Percentiles rank a stretch among this genome's conserved stretches.
phyloP scores from a whole-genome alignment of 2,888 invertebrate species.

The Himalopsyche japonica region DNA sequence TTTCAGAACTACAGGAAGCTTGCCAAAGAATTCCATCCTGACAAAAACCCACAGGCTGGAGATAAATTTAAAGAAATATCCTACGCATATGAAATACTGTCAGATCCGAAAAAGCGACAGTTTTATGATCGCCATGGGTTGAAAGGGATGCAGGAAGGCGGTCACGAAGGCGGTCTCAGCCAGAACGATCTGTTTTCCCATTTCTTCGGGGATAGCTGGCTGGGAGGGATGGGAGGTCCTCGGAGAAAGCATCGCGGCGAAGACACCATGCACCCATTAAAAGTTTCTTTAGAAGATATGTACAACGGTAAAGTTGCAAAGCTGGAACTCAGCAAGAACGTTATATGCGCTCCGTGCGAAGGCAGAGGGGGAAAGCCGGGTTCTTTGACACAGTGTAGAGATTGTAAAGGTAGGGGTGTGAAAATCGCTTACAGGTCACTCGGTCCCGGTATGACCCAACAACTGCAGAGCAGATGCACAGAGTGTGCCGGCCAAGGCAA shows the following conservation, averaged over 20 bases:
- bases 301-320: slow-evolving; percentile 88
- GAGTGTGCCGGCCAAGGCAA: slow-evolving; percentile 72
- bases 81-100: slow-evolving; percentile 91
- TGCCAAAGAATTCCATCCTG: slow-evolving; percentile 92
- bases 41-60: slow-evolving; percentile 87
- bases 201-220: slow-evolving; percentile 66
- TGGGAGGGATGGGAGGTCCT: slow-evolving; percentile 47
- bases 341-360: slow-evolving; percentile 75
- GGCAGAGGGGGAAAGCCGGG: slow-evolving; percentile 79
- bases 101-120: slow-evolving; percentile 83
- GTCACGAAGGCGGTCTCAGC: slow-evolving; percentile 58
- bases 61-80: slow-evolving; percentile 96
- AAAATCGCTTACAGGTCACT: slow-evolving; percentile 76
- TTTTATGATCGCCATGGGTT: slow-evolving; percentile 86
- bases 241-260: slow-evolving; percentile 70
- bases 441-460: slow-evolving; percentile 65
- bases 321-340: slow-evolving; percentile 79
- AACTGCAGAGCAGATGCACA: slow-evolving; percentile 64
- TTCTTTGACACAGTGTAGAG: slow-evolving; percentile 66
- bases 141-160: slow-evolving; percentile 80
- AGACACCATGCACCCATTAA: slow-evolving; percentile 81
- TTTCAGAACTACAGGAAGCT: slow-evolving; percentile 86
- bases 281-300: slow-evolving; percentile 86
- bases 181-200: slow-evolving; percentile 71
- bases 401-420: slow-evolving; percentile 78